Percentiles rank a stretch among this genome's conserved stretches.
Evolutionary conservation across 37 sponge, comb jelly and placozoan species (phyloP).

Genomic region (Ephydatia muelleri): DNA sequence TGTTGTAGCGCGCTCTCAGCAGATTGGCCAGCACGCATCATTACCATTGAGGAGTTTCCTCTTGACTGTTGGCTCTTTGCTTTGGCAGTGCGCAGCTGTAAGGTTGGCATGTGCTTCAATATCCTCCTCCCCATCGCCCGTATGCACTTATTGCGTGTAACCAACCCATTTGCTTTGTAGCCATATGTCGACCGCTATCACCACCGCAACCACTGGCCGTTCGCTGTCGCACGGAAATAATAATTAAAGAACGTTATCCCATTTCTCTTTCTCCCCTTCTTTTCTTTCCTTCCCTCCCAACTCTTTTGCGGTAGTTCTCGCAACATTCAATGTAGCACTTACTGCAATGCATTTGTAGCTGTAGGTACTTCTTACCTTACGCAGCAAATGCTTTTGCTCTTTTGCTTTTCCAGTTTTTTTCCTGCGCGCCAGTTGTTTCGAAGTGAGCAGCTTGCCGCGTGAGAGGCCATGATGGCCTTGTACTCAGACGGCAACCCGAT

Average conservation of each 20-base stretch:
- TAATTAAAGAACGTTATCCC: no score
- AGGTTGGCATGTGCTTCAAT: no score
- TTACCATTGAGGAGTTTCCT: no score
- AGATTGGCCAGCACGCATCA: no score
- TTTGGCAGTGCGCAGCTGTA: no score
- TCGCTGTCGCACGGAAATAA: no score
- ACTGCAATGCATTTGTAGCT: neutral
- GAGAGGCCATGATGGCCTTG: constrained; percentile 33
- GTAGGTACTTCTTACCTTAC: no score
- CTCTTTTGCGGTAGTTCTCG: constrained; percentile 3
- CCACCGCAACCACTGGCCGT: constrained; percentile 24
- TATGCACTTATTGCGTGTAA: neutral
- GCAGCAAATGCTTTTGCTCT: neutral
- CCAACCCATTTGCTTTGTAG: no score
- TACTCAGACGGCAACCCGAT: constrained; percentile 95
- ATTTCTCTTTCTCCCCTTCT: neutral
- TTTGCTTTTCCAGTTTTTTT: neutral
- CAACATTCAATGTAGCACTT: neutral
- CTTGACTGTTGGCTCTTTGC: no score
- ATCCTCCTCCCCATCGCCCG: neutral
- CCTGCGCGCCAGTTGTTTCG: constrained; percentile 47
- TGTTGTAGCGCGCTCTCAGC: no score
- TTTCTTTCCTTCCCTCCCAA: constrained; percentile 2
- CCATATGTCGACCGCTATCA: constrained; percentile 1
- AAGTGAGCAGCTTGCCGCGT: constrained; percentile 89